Conservation (phyloP, 2,797 vertebrate genomes). For the Catamblyrhynchus diadema region DNA sequence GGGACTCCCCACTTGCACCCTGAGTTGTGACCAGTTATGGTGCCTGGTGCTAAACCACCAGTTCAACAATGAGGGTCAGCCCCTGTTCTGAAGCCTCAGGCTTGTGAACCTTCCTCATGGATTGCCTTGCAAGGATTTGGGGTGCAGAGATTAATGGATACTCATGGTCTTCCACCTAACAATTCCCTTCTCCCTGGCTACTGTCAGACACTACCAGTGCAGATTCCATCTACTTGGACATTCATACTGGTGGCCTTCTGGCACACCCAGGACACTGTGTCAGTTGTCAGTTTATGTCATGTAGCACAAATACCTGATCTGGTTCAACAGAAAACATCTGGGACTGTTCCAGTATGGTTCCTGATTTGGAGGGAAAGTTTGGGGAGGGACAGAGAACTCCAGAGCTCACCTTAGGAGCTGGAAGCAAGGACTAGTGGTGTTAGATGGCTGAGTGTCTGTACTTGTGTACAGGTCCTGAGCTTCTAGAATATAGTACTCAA, state of each 20-base stretch:
- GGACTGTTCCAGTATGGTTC: not conserved
- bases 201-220: not conserved
- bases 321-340: not conserved
- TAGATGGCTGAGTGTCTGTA: not conserved
- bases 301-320: not conserved
- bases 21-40: accelerated
- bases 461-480: not conserved
- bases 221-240: not conserved
- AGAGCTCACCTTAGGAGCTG: not conserved
- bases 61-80: not conserved
- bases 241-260: not conserved
- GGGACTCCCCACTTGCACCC: not conserved
- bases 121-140: not conserved
- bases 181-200: not conserved
- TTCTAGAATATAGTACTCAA: not conserved
- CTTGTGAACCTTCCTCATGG: not conserved
- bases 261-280: not conserved
- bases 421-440: not conserved
- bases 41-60: not conserved
- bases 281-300: not conserved
- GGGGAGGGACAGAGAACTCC: not conserved
- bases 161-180: not conserved
- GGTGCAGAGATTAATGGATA: not conserved
- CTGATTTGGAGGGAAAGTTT: not conserved
- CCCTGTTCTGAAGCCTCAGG: not conserved